phyloP scores from a whole-genome alignment of 2,888 invertebrate genomes.

The Polydrusus pterygomalis region DNA sequence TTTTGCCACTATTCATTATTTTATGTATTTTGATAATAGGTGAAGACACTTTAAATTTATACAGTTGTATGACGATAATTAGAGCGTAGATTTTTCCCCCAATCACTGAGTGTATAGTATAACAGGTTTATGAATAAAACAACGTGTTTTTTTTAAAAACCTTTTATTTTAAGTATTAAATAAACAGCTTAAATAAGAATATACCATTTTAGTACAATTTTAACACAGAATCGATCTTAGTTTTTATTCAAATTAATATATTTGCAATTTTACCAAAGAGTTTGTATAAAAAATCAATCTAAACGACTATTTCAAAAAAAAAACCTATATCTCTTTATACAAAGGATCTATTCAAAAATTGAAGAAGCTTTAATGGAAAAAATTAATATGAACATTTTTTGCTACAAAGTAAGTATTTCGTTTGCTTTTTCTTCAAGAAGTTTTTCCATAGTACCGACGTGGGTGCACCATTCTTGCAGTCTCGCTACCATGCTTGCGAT shows the following conservation, averaged over 20 bases:
- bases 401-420: conserved; percentile 82
- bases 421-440: conserved; percentile 84
- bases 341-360: no score
- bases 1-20: no score
- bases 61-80: no score
- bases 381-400: neutral
- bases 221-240: neutral
- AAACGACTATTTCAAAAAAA: neutral
- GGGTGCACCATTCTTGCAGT: conserved; percentile 83
- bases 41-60: no score
- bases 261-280: neutral
- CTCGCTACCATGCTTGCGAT: conserved; percentile 83
- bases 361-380: neutral
- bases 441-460: conserved; percentile 83
- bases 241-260: neutral
- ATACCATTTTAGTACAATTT: neutral
- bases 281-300: conserved; percentile 6
- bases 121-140: neutral
- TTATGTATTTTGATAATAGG: no score
- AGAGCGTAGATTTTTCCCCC: no score
- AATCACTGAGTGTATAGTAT: neutral
- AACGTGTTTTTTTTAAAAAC: neutral
- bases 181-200: neutral
- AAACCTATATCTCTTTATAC: neutral
- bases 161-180: neutral